A percentile compares a stretch with the other conserved stretches of the same genome.
Conservation (phyloP, 2,888 invertebrate species). For the Amphimallon solstitiale region DNA sequence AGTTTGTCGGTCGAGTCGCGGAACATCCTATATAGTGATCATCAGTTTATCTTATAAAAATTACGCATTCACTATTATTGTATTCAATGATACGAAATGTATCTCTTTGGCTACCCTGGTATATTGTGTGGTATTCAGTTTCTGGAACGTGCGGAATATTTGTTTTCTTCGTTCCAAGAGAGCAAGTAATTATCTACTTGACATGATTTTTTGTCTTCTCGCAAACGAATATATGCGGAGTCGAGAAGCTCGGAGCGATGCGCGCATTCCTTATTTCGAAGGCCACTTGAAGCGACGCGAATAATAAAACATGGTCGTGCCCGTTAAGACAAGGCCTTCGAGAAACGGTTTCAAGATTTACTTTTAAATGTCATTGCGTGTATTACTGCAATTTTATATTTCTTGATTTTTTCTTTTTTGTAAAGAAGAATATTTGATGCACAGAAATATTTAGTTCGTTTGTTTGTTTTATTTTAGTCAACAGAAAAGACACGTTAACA, state of each 20-base stretch:
- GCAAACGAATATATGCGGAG: slow-evolving; percentile 6
- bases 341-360: slow-evolving; percentile 1
- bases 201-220: slow-evolving; percentile 14
- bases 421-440: too few relatives aligned
- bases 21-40: too few relatives aligned
- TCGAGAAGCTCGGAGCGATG: slow-evolving; percentile 20
- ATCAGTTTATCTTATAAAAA: too few relatives aligned
- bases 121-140: too few relatives aligned
- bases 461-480: too few relatives aligned
- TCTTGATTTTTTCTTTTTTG: too few relatives aligned
- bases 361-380: slow-evolving; percentile 7
- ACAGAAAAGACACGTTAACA: too few relatives aligned
- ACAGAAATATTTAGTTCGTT: too few relatives aligned
- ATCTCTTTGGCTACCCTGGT: too few relatives aligned
- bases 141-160: background rate
- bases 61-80: too few relatives aligned
- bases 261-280: slow-evolving; percentile 30
- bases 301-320: slow-evolving; percentile 30
- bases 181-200: slow-evolving; percentile 25
- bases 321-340: slow-evolving; percentile 27
- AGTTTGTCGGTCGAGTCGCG: too few relatives aligned
- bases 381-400: background rate
- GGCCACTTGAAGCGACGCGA: slow-evolving; percentile 17
- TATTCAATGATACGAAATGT: too few relatives aligned
- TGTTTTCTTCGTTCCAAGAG: background rate